Evolutionary conservation across 2,888 invertebrate species (phyloP), one percentile per base, ranked within the genome.

Genomic region (Apeira syringaria): DNA sequence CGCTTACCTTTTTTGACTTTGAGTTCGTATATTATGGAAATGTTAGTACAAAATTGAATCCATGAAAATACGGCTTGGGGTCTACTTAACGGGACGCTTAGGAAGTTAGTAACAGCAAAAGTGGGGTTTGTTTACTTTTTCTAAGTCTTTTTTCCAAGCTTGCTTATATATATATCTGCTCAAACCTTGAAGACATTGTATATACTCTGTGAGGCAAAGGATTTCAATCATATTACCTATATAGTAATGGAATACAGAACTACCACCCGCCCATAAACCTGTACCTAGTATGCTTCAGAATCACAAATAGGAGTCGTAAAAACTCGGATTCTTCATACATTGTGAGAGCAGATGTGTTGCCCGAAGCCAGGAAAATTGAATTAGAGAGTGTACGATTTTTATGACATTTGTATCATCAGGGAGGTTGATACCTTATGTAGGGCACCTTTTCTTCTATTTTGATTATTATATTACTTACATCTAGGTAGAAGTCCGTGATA

Each of bases 161-260:
- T n/a, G n/a, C n/a, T n/a, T n/a, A n/a, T n/a, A n/a, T n/a, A n/a
- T n/a, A n/a, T n/a, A n/a, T n/a, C n/a, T n/a, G n/a, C n/a, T n/a
- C 15, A 2, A 15, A 15, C 15, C 15, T 15, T 15, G 3, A 15
- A 15, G 15, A 15, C 15, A 15, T 15, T 3, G 4, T 4, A 15
- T 15, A 15, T 15, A 15, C 15, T 4, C 15, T 15, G 4, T 15
- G 15, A 15, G 4, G 3, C 15, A 15, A 15, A 20, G 2, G 2
- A 20, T 5, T 20, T 20, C 9, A 12, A 24, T 10, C 10, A 34
- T 31, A 31, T 31, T 12, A 11, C 36, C 42, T 38, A 45, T 38
- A 22, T 33, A 38, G 51, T 47, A 51, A 51, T 51, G 34, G 50
- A 49, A 54, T 45, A 41, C 49, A 47, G 32, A 47, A 50, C 38